phyloP scores from a whole-genome alignment of 2,888 invertebrate species.

The Nephrotoma guestfalica region DNA sequence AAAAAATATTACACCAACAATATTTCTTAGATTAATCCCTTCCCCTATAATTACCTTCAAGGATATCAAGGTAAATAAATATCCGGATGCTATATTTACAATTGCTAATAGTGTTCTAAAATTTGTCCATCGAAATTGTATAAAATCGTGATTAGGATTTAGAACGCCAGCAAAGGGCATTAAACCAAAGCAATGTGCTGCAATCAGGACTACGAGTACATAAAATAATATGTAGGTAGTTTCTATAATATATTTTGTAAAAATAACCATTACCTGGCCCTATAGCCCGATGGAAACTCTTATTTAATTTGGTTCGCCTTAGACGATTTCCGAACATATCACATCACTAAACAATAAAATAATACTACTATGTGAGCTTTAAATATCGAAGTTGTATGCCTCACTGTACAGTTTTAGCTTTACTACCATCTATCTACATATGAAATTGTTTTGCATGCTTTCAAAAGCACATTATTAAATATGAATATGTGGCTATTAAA shows the following conservation, averaged over 20 bases:
- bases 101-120: not conserved
- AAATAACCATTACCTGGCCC: not conserved
- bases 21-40: not conserved
- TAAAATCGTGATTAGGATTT: not conserved
- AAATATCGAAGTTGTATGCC: not conserved
- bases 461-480: not conserved
- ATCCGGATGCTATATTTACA: not conserved
- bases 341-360: not conserved
- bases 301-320: not conserved
- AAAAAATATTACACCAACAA: not conserved
- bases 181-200: constrained; percentile 33
- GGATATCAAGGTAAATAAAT: not conserved
- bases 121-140: not conserved
- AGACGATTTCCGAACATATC: not conserved
- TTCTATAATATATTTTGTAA: too few relatives aligned
- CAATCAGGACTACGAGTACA: constrained; percentile 20
- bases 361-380: too few relatives aligned
- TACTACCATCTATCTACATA: too few relatives aligned
- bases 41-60: not conserved
- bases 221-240: not conserved
- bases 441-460: not conserved
- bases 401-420: not conserved
- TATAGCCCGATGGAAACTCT: not conserved
- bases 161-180: constrained; percentile 31
- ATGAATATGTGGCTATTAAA: not conserved